Evolutionary conservation across 2,888 invertebrate genomes (phyloP).

Genomic region (Pollenia labialis): DNA sequence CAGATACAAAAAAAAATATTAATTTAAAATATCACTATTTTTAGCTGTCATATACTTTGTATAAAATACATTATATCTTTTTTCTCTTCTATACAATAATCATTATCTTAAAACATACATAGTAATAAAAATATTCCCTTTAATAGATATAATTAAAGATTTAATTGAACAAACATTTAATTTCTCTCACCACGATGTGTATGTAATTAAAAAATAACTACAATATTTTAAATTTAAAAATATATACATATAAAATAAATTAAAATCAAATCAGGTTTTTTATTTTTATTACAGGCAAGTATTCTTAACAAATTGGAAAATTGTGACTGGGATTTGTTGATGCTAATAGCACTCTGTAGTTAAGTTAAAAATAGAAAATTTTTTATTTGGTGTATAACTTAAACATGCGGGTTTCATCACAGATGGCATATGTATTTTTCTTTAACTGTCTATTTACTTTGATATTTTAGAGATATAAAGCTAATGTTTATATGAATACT

Average conservation of each 20-base stretch:
- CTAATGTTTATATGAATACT: too few relatives aligned
- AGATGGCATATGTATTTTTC: too few relatives aligned
- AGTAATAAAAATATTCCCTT: conserved; percentile 47
- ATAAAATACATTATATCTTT: conserved; percentile 48
- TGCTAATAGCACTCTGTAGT: too few relatives aligned
- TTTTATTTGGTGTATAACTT: too few relatives aligned
- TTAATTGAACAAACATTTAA: conserved; percentile 44
- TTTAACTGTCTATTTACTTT: too few relatives aligned
- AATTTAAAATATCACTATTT: conserved; percentile 15
- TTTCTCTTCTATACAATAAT: conserved; percentile 27
- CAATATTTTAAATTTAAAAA: conserved; percentile 51
- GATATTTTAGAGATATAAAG: too few relatives aligned
- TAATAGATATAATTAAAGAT: conserved; percentile 50
- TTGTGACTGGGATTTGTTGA: too few relatives aligned
- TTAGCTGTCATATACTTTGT: conserved; percentile 53
- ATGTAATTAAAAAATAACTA: conserved; percentile 60
- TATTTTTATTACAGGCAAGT: conserved; percentile 2
- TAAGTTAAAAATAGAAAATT: too few relatives aligned
- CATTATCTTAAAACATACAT: conserved; percentile 32
- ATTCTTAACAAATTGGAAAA: too few relatives aligned
- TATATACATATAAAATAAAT: conserved; percentile 28
- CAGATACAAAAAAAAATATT: conserved; percentile 28
- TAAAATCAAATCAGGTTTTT: background rate
- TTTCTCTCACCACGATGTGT: conserved; percentile 57
- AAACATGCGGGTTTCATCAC: too few relatives aligned